Conservation (phyloP, 2,113 vertebrate genomes). For the Oryzias melastigma region DNA sequence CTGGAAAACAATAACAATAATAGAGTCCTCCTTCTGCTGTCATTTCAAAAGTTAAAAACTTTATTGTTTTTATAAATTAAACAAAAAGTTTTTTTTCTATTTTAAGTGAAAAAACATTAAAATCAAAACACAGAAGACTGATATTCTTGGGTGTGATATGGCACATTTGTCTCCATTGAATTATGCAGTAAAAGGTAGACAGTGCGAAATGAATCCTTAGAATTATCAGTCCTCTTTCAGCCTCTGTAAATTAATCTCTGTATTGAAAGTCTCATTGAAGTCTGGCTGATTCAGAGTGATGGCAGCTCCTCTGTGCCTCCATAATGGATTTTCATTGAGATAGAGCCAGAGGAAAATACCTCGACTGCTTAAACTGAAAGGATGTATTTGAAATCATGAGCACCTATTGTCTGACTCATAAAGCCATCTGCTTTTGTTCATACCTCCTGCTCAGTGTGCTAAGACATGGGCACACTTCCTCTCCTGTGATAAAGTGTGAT, state of each 20-base stretch:
- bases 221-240: slow-evolving; percentile 23
- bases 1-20: slow-evolving; percentile 32
- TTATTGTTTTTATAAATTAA: too few species aligned
- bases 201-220: not conserved
- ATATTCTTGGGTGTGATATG: not conserved
- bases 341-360: slow-evolving; percentile 24
- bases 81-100: too few species aligned
- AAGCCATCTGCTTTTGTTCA: slow-evolving; percentile 75
- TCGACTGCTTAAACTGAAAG: slow-evolving; percentile 37
- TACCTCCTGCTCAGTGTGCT: slow-evolving; percentile 69
- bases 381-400: slow-evolving; percentile 54
- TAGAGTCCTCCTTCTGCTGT: slow-evolving; percentile 47
- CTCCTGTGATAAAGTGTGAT: slow-evolving; percentile 66
- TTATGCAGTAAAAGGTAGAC: not conserved
- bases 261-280: slow-evolving; percentile 42
- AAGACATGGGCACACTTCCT: slow-evolving; percentile 52
- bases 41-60: slow-evolving; percentile 15
- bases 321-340: slow-evolving; percentile 39
- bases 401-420: slow-evolving; percentile 62
- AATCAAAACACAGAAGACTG: not conserved
- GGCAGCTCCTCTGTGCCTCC: slow-evolving; percentile 22
- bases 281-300: slow-evolving; percentile 40
- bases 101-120: not conserved
- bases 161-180: not conserved
- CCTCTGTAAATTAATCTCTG: slow-evolving; percentile 19